These are phyloP conservation scores for Amaurobius ferox DNA, from an alignment of 2,888 invertebrate genomes.

Conservation along the genomic window DNA sequence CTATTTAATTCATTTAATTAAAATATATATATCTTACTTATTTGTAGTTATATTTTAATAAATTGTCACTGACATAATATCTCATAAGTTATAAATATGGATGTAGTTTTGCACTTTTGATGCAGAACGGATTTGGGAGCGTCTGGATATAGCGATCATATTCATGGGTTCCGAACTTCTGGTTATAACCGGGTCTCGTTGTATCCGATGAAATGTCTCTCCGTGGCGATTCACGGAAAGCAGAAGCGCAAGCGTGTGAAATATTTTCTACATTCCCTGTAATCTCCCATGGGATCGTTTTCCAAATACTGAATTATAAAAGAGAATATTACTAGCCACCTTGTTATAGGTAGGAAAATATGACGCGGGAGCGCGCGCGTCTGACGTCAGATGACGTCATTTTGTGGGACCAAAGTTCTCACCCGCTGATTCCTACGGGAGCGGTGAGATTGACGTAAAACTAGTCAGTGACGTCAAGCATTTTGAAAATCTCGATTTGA, in stretches of 20 bases:
- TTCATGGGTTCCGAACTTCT: no score
- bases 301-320: conserved; percentile 11
- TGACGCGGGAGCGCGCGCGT: conserved; percentile 37
- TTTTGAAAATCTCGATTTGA: conserved; percentile 38
- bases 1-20: no score
- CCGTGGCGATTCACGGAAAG: background rate
- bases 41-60: no score
- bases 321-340: conserved; percentile 22
- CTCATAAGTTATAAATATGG: no score
- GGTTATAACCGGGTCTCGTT: no score
- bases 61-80: no score
- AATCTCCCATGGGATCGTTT: conserved; percentile 38
- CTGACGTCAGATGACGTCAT: conserved; percentile 45
- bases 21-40: no score
- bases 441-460: conserved; percentile 52
- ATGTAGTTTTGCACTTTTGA: no score
- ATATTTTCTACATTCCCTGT: conserved; percentile 1
- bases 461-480: conserved; percentile 48
- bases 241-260: background rate
- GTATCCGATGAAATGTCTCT: background rate
- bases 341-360: conserved; percentile 43
- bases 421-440: conserved; percentile 47
- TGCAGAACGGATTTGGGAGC: no score
- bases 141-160: no score
- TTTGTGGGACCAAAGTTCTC: conserved; percentile 36